Conservation (phyloP, 2,797 vertebrate species). For the Melanotaenia trifasciata region DNA sequence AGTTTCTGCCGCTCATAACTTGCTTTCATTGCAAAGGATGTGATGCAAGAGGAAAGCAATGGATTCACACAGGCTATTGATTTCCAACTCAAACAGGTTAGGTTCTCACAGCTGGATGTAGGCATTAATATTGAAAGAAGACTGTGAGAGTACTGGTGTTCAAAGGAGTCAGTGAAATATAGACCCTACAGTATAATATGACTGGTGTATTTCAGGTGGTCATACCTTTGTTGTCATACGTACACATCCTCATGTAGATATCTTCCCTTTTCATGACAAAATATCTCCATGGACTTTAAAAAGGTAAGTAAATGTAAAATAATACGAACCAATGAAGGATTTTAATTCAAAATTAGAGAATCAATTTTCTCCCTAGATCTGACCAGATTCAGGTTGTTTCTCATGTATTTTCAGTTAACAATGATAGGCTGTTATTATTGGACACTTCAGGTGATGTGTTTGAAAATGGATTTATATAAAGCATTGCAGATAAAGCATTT, state of each 20-base stretch:
- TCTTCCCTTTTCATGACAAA: slow-evolving; percentile 2
- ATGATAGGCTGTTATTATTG: neutral
- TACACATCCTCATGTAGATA: neutral
- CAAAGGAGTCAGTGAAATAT: slow-evolving; percentile 58
- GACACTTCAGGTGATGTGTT: neutral
- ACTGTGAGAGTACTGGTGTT: slow-evolving; percentile 43
- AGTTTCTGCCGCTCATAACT: slow-evolving; percentile 41
- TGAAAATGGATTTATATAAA: neutral
- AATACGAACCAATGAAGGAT: neutral
- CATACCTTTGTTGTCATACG: slow-evolving; percentile 8
- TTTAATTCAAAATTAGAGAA: slow-evolving; percentile 13
- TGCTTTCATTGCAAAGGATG: slow-evolving; percentile 53
- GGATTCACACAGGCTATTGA: slow-evolving; percentile 62
- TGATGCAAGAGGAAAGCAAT: slow-evolving; percentile 81
- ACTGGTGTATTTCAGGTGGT: slow-evolving; percentile 12
- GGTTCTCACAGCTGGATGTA: slow-evolving; percentile 59
- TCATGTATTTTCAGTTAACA: neutral
- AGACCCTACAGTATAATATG: slow-evolving; percentile 25
- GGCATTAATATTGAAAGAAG: slow-evolving; percentile 62
- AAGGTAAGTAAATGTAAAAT: neutral
- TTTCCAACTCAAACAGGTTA: slow-evolving; percentile 63
- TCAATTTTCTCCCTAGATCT: neutral
- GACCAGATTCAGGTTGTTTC: neutral
- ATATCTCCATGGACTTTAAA: neutral
- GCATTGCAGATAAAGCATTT: slow-evolving; percentile 9